Evolutionary conservation across 2,888 invertebrate genomes (phyloP).

Genomic region (Eremobia ochroleuca): DNA sequence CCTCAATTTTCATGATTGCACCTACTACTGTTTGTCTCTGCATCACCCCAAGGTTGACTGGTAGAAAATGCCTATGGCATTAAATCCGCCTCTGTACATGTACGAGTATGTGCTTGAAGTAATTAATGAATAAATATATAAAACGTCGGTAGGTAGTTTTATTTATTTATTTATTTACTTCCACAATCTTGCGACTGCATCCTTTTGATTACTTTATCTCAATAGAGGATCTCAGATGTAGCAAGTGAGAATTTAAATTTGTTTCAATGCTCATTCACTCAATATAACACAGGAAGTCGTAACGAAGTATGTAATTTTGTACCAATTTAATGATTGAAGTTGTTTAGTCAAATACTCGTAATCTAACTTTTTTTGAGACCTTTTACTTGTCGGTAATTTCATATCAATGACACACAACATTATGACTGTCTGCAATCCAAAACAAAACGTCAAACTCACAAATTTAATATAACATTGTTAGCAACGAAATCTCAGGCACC

Average conservation of each 20-base stretch:
- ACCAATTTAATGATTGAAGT: constrained; percentile 38
- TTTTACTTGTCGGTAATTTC: constrained; percentile 6
- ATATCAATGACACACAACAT: constrained; percentile 14
- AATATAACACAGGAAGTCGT: constrained; percentile 41
- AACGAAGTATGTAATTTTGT: constrained; percentile 31
- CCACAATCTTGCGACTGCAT: not conserved
- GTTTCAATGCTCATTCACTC: constrained; percentile 28
- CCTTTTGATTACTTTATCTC: not conserved
- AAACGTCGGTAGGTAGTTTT: no score
- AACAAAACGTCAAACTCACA: constrained; percentile 40
- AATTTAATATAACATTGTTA: constrained; percentile 33
- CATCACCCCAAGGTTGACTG: no score
- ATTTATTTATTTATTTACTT: no score
- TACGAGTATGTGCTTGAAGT: no score
- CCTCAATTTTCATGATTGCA: no score
- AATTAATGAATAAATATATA: no score
- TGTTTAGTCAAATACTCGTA: constrained; percentile 28
- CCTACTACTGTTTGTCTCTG: no score
- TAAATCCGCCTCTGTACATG: no score
- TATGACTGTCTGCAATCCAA: constrained; percentile 7
- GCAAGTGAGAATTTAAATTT: constrained; percentile 12
- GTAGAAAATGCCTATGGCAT: no score
- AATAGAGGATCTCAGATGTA: constrained; percentile 7
- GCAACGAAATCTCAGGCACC: constrained; percentile 50
- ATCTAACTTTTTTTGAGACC: constrained; percentile 7